Percentiles rank a stretch among this genome's conserved stretches.
phyloP scores from a whole-genome alignment of 2,113 vertebrate species.

The Riparia riparia region DNA sequence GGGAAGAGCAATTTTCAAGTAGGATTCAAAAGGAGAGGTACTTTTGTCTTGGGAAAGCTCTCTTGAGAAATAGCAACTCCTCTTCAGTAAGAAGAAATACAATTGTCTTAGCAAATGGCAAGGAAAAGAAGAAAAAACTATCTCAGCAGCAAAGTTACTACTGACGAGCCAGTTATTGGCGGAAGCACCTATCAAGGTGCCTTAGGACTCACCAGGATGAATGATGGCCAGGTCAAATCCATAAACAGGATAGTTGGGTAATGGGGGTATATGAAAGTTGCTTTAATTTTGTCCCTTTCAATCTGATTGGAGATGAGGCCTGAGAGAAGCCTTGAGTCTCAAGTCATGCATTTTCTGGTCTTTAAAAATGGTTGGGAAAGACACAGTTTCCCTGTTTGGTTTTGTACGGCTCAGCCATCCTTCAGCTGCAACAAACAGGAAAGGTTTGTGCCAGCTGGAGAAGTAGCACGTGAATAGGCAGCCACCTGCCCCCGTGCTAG shows the following conservation, averaged over 20 bases:
- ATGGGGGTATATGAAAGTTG: not conserved
- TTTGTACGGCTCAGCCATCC: not conserved
- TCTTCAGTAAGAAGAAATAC: not conserved
- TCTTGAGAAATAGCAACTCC: not conserved
- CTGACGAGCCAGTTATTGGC: not conserved
- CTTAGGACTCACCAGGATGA: not conserved
- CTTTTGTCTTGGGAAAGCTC: not conserved
- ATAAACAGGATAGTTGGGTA: not conserved
- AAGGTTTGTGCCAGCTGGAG: not conserved
- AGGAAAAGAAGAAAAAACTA: not conserved
- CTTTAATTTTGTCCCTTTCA: not conserved
- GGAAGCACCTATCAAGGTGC: not conserved
- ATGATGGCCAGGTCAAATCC: not conserved
- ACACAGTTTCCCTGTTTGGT: not conserved
- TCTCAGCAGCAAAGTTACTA: not conserved
- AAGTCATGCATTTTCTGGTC: not conserved
- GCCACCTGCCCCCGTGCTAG: not conserved
- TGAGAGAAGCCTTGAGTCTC: not conserved
- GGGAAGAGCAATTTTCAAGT: not conserved
- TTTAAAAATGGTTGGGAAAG: not conserved
- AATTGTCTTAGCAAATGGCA: not conserved
- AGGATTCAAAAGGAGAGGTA: not conserved
- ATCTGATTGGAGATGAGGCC: not conserved
- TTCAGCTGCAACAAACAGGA: not conserved
- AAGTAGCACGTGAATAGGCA: not conserved